phyloP scores from a whole-genome alignment of 2,888 invertebrate species.

The Hydrotaea cyrtoneurina region DNA sequence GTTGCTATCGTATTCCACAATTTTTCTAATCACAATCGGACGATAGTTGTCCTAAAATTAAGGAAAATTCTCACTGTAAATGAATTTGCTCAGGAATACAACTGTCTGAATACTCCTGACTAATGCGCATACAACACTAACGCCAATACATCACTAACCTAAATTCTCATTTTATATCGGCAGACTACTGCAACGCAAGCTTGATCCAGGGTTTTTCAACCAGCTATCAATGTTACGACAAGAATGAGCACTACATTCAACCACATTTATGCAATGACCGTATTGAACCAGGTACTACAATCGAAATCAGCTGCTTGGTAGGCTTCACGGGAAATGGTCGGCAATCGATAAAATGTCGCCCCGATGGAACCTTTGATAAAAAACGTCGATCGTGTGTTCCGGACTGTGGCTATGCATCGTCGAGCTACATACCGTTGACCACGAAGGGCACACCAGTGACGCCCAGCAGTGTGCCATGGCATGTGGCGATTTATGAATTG shows the following conservation, averaged over 20 bases:
- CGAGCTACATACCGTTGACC: slow-evolving; percentile 55
- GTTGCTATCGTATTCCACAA: no score
- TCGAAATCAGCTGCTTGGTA: background rate
- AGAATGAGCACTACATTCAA: background rate
- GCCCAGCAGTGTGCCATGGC: slow-evolving; percentile 72
- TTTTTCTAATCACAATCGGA: no score
- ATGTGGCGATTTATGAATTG: slow-evolving; percentile 70
- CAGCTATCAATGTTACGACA: background rate
- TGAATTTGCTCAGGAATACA: no score
- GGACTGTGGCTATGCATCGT: slow-evolving; percentile 68
- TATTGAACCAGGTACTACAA: background rate
- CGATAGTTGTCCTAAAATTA: no score
- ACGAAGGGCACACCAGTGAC: slow-evolving; percentile 63
- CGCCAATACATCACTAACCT: no score
- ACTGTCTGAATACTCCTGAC: no score
- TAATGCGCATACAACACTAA: no score
- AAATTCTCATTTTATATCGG: background rate
- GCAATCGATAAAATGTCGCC: slow-evolving; percentile 33
- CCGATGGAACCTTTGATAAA: slow-evolving; percentile 49
- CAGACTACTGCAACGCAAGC: background rate
- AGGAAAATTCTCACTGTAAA: no score
- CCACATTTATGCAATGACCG: background rate
- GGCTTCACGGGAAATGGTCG: background rate
- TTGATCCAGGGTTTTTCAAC: background rate
- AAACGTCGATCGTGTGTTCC: slow-evolving; percentile 63